Percentiles rank a stretch among this genome's conserved stretches.
Conservation (phyloP, 2,888 invertebrate genomes). For the Drosophila acutilabella region DNA sequence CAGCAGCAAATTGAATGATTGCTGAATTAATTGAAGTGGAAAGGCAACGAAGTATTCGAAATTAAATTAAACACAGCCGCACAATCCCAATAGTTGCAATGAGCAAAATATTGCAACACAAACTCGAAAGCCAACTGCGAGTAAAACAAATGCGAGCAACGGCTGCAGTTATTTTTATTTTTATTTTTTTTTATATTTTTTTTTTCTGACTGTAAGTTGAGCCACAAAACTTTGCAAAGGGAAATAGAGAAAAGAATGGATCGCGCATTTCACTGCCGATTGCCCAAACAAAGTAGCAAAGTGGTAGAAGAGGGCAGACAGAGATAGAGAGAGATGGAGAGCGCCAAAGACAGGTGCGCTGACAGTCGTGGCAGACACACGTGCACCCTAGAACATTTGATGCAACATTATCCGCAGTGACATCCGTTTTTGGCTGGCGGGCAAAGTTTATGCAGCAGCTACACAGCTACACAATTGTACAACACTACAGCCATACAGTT, state of each 20-base stretch:
- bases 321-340: not conserved
- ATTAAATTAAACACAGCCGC: constrained; percentile 49
- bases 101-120: constrained; percentile 34
- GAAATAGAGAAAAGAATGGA: not conserved
- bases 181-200: not conserved
- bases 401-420: constrained; percentile 69
- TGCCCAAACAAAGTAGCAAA: constrained; percentile 55
- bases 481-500: not conserved
- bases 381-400: constrained; percentile 64
- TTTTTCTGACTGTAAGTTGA: constrained; percentile 23
- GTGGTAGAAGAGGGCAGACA: constrained; percentile 8
- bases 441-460: constrained; percentile 64
- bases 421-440: constrained; percentile 58
- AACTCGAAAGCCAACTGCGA: constrained; percentile 21
- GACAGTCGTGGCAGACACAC: constrained; percentile 48
- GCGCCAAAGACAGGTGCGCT: constrained; percentile 26
- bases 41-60: constrained; percentile 34
- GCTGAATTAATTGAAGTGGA: constrained; percentile 36
- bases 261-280: constrained; percentile 53
- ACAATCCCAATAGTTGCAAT: constrained; percentile 38
- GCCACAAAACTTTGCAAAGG: constrained; percentile 35
- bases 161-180: constrained; percentile 20
- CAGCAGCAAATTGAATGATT: constrained; percentile 26
- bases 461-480: not conserved
- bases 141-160: constrained; percentile 33